These are phyloP conservation scores for Baronia brevicornis DNA, from an alignment of 2,888 invertebrate species.

Conservation along the genomic window DNA sequence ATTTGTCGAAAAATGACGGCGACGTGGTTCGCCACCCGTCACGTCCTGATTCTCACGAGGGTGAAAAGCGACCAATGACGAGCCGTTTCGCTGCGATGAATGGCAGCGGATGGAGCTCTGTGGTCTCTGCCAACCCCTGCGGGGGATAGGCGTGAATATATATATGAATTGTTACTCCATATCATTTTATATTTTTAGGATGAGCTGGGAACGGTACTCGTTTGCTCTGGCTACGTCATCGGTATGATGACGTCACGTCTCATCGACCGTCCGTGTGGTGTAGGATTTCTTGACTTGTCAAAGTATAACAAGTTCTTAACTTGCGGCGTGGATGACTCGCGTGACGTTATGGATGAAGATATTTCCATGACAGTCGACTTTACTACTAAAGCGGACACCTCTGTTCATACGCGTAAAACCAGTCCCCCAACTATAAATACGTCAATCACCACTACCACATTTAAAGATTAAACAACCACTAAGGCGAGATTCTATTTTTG, in stretches of 20 bases:
- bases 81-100: too few relatives aligned
- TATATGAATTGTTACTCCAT: too few relatives aligned
- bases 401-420: too few relatives aligned
- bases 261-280: constrained; percentile 58
- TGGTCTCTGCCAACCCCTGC: too few relatives aligned
- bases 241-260: constrained; percentile 59
- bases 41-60: too few relatives aligned
- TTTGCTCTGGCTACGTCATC: constrained; percentile 46
- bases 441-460: not conserved
- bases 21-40: too few relatives aligned
- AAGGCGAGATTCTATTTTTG: too few relatives aligned
- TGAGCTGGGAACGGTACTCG: constrained; percentile 50
- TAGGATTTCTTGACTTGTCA: constrained; percentile 50
- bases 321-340: constrained; percentile 59
- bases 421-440: not conserved
- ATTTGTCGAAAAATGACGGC: too few relatives aligned
- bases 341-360: constrained; percentile 47
- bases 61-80: too few relatives aligned
- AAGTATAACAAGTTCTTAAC: constrained; percentile 51
- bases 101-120: too few relatives aligned
- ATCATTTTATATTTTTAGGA: constrained; percentile 33
- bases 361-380: constrained; percentile 32
- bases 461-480: not conserved
- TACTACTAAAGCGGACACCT: constrained; percentile 12
- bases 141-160: too few relatives aligned